phyloP scores from a whole-genome alignment of 2,888 invertebrate genomes.

The Agriotes lineatus region DNA sequence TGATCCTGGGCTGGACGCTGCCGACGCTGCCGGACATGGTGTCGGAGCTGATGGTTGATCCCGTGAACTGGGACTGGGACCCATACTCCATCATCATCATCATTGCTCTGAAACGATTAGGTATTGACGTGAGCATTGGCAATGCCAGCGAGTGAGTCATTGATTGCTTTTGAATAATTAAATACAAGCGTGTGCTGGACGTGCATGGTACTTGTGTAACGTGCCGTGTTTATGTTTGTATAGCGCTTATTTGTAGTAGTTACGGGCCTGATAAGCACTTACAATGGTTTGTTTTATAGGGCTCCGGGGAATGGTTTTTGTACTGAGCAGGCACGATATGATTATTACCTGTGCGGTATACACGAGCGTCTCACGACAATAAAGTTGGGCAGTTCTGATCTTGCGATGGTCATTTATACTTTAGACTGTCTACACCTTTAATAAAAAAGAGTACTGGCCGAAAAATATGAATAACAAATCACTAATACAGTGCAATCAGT shows the following conservation, averaged over 20 bases:
- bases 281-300: constrained; percentile 8
- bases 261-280: background rate
- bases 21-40: constrained; percentile 66
- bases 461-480: too few relatives aligned
- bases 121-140: background rate
- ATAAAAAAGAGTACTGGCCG: too few relatives aligned
- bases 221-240: constrained; percentile 12
- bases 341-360: too few relatives aligned
- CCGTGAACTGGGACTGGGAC: constrained; percentile 58
- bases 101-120: constrained; percentile 31
- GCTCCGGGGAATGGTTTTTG: background rate
- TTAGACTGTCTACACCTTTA: too few relatives aligned
- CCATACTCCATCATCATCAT: constrained; percentile 59
- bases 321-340: too few relatives aligned
- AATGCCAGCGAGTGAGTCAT: constrained; percentile 2
- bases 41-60: constrained; percentile 62
- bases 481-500: too few relatives aligned
- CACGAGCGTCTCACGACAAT: too few relatives aligned
- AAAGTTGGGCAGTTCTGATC: too few relatives aligned
- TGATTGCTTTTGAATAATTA: constrained; percentile 28
- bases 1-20: constrained; percentile 70
- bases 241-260: background rate
- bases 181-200: constrained; percentile 13
- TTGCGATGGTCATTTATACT: too few relatives aligned
- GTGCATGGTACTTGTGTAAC: constrained; percentile 16